A percentile compares a stretch with the other conserved stretches of the same genome.
These are phyloP conservation scores for Bacillus rossius DNA, from an alignment of 1,140 invertebrate genomes.

Conservation along the genomic window DNA sequence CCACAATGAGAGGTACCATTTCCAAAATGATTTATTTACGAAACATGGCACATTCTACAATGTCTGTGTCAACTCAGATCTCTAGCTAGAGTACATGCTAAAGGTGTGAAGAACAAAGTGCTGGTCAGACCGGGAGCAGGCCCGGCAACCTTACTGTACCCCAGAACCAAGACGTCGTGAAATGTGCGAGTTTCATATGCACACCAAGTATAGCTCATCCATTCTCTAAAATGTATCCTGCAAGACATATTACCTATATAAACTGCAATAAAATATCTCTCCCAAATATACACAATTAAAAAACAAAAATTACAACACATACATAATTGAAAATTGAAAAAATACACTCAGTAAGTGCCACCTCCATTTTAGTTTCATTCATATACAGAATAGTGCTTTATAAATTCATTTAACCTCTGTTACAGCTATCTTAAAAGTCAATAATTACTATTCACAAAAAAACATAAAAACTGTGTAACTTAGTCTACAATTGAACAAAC, in stretches of 20 bases:
- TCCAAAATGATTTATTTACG: conserved; percentile 14
- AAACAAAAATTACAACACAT: background rate
- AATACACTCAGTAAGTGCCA: conserved; percentile 6
- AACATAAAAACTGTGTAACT: background rate
- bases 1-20: background rate
- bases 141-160: no score
- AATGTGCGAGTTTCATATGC: conserved; percentile 14
- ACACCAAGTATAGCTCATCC: conserved; percentile 3
- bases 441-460: conserved; percentile 11
- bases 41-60: conserved; percentile 21
- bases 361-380: background rate
- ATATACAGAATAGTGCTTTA: conserved; percentile 4
- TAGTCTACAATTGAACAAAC: no score
- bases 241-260: conserved; percentile 1
- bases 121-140: background rate
- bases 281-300: conserved; percentile 14
- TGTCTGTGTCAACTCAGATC: conserved; percentile 17
- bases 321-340: conserved; percentile 3
- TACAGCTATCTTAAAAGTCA: conserved; percentile 8
- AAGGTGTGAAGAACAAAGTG: conserved; percentile 9
- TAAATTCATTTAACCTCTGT: conserved; percentile 1
- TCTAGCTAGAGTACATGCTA: conserved; percentile 17
- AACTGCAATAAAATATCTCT: conserved; percentile 19
- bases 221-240: conserved; percentile 13
- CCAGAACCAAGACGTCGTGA: conserved; percentile 11